Conservation (phyloP, 2,888 invertebrate species). For the Cremastinae sp. region DNA sequence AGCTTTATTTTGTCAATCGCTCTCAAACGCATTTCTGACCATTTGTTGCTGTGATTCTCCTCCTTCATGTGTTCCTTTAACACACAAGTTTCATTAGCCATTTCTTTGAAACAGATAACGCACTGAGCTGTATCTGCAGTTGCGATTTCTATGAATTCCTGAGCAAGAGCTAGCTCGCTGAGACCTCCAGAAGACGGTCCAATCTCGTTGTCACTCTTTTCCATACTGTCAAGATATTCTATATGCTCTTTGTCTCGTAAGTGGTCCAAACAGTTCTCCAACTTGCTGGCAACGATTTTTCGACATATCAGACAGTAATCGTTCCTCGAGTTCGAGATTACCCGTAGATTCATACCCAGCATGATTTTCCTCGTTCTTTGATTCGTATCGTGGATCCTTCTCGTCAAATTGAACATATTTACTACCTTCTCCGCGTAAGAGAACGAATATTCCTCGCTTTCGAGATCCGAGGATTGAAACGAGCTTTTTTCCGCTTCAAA, state of each 20-base stretch:
- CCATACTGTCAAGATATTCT: conserved; percentile 59
- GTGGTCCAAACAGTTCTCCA: conserved; percentile 65
- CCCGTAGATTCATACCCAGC: conserved; percentile 18
- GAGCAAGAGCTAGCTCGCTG: conserved; percentile 65
- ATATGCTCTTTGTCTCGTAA: conserved; percentile 63
- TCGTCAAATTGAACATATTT: neutral
- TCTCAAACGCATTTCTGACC: neutral
- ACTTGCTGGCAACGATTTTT: conserved; percentile 54
- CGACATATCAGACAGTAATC: conserved; percentile 68
- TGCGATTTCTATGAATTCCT: conserved; percentile 62
- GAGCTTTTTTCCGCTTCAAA: neutral
- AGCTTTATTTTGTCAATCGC: neutral
- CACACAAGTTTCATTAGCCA: conserved; percentile 32
- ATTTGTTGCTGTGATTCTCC: conserved; percentile 1
- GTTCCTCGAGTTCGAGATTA: neutral
- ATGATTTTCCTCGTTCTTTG: conserved; percentile 7
- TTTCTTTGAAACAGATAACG: conserved; percentile 32
- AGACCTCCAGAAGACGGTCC: conserved; percentile 55
- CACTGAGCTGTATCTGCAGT: conserved; percentile 61
- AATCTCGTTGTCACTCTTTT: conserved; percentile 52
- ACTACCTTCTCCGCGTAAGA: conserved; percentile 3
- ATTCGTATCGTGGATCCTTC: conserved; percentile 44
- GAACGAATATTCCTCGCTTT: neutral
- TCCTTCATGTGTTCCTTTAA: conserved; percentile 35
- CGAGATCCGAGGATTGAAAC: neutral